A percentile compares a stretch with the other conserved stretches of the same genome.
phyloP scores from a whole-genome alignment of 2,888 invertebrate genomes.

The Caenorhabditis wallacei region DNA sequence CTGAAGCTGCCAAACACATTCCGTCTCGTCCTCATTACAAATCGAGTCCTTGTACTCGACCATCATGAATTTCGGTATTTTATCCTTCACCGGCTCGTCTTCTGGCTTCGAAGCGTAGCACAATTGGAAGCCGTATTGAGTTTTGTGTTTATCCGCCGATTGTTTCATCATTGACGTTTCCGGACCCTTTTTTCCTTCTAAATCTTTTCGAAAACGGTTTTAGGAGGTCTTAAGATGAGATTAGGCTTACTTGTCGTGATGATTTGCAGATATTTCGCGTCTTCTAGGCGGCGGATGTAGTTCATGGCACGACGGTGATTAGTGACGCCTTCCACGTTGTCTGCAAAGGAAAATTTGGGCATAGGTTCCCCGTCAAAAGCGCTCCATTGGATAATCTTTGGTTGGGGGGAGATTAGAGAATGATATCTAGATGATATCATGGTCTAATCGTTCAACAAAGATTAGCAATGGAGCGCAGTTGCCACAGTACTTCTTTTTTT shows the following conservation, averaged over 20 bases:
- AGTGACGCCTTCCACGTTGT: constrained; percentile 52
- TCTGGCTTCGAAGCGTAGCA: constrained; percentile 88
- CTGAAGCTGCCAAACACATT: constrained; percentile 35
- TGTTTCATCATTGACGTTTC: constrained; percentile 86
- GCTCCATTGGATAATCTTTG: no score
- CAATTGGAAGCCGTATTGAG: constrained; percentile 91
- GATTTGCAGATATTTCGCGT: constrained; percentile 19
- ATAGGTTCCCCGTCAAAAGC: no score
- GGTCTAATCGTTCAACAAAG: no score
- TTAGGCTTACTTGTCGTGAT: constrained; percentile 44
- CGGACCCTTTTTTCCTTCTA: constrained; percentile 37
- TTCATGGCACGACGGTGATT: constrained; percentile 34
- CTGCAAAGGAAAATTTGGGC: constrained; percentile 23
- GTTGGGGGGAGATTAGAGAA: no score
- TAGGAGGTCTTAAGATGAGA: neutral
- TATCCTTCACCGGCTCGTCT: neutral
- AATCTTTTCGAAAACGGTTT: constrained; percentile 35
- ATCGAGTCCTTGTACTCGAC: constrained; percentile 42
- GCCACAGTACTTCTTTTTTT: no score
- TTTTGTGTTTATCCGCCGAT: constrained; percentile 82
- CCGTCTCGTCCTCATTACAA: constrained; percentile 43
- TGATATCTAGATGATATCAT: no score
- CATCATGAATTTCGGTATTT: constrained; percentile 58
- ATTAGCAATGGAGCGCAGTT: no score
- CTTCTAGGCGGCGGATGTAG: constrained; percentile 37